Percentiles rank a stretch among this genome's conserved stretches.
phyloP scores from a whole-genome alignment of 2,113 vertebrate genomes.

The Oncorhynchus clarkii region DNA sequence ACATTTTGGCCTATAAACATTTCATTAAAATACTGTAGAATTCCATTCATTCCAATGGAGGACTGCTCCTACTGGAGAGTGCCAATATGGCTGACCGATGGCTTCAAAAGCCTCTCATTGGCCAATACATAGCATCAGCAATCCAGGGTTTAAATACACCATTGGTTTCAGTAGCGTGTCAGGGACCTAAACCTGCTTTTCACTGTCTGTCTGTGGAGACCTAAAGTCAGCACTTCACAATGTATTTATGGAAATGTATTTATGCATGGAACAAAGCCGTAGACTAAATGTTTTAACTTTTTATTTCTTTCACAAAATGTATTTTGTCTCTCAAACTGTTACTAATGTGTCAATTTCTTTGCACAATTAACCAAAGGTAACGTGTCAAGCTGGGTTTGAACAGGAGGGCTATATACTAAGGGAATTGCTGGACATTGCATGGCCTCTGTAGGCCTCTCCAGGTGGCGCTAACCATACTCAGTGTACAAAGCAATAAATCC shows the following conservation, averaged over 20 bases:
- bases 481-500: conserved; percentile 98
- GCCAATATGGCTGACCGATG: no score
- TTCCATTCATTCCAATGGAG: no score
- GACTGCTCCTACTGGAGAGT: no score
- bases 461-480: conserved; percentile 72
- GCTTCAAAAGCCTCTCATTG: no score
- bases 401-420: conserved; percentile 27
- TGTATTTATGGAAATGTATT: conserved; percentile 69
- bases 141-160: no score
- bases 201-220: conserved; percentile 43
- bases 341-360: conserved; percentile 74
- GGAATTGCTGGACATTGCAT: conserved; percentile 27
- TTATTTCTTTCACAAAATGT: conserved; percentile 38
- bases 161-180: conserved; percentile 14
- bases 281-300: conserved; percentile 31
- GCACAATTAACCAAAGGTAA: conserved; percentile 77
- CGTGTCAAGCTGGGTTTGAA: conserved; percentile 53
- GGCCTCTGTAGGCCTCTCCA: conserved; percentile 24
- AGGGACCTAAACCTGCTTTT: conserved; percentile 36
- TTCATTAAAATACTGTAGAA: no score
- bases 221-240: conserved; percentile 55
- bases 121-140: no score
- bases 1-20: no score
- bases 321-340: conserved; percentile 69
- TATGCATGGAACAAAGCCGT: conserved; percentile 72